Conservation (phyloP, 2,113 vertebrate species). For the Vulpes vulpes region DNA sequence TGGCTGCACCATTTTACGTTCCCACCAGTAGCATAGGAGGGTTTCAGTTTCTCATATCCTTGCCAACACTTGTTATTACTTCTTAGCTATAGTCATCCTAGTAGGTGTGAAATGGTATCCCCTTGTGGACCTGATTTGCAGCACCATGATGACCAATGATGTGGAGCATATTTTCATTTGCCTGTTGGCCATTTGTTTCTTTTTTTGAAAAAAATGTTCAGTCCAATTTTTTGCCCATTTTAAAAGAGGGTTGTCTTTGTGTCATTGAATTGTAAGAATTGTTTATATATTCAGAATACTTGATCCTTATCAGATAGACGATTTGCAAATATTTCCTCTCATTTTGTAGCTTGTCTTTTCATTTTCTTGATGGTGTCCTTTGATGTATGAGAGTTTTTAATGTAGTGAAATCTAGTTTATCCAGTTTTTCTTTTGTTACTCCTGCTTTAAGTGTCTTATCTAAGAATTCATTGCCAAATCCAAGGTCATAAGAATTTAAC, state of each 20-base stretch:
- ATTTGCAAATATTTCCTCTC: neutral
- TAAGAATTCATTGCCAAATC: neutral
- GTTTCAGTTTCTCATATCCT: neutral
- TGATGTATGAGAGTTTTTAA: neutral
- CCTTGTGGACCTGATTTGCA: neutral
- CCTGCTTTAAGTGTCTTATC: neutral
- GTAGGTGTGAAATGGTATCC: neutral
- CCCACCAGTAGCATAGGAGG: neutral
- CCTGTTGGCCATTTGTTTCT: neutral
- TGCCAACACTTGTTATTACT: neutral
- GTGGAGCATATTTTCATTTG: neutral
- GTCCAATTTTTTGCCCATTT: neutral
- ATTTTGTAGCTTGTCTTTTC: neutral
- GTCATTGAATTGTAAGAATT: neutral
- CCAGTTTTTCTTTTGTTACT: neutral
- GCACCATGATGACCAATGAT: neutral
- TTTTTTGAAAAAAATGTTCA: neutral
- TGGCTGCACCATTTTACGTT: neutral
- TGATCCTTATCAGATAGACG: neutral
- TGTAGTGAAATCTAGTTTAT: neutral
- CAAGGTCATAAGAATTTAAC: neutral
- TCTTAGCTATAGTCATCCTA: neutral
- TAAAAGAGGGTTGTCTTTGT: neutral
- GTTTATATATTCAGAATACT: neutral
- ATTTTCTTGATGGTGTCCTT: neutral